phyloP scores from a whole-genome alignment of 2,888 invertebrate genomes.

The Eristalinus aeneus region DNA sequence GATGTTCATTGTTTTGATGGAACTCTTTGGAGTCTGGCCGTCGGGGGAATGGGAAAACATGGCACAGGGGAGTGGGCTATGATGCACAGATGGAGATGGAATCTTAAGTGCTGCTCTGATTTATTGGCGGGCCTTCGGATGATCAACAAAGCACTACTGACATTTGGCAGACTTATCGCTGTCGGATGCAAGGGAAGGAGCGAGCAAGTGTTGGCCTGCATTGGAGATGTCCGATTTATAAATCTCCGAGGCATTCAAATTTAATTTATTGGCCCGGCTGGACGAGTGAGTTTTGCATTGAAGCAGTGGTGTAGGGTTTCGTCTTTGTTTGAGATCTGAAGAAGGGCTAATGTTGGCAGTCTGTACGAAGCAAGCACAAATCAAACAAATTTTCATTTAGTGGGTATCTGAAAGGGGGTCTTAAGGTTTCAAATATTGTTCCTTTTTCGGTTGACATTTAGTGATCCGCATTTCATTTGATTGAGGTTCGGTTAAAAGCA shows the following conservation, averaged over 20 bases:
- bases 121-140: background rate
- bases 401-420: no score
- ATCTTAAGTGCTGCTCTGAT: slow-evolving; percentile 13
- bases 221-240: background rate
- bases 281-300: background rate
- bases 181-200: background rate
- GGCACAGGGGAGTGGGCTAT: background rate
- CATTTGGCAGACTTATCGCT: background rate
- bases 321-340: background rate
- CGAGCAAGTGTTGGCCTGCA: background rate
- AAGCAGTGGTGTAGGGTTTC: background rate
- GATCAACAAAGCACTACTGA: background rate
- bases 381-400: no score
- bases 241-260: background rate
- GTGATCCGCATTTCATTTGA: no score
- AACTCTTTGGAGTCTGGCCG: slow-evolving; percentile 9
- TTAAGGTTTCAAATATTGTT: no score
- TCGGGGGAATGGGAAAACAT: background rate
- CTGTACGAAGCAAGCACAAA: no score
- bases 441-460: no score
- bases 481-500: no score
- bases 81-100: slow-evolving; percentile 1
- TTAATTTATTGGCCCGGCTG: background rate
- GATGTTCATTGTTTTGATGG: slow-evolving; percentile 55
- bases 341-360: no score